Evolutionary conservation across 2,113 vertebrate species (phyloP).

Genomic region (Microcebus tavaratra): DNA sequence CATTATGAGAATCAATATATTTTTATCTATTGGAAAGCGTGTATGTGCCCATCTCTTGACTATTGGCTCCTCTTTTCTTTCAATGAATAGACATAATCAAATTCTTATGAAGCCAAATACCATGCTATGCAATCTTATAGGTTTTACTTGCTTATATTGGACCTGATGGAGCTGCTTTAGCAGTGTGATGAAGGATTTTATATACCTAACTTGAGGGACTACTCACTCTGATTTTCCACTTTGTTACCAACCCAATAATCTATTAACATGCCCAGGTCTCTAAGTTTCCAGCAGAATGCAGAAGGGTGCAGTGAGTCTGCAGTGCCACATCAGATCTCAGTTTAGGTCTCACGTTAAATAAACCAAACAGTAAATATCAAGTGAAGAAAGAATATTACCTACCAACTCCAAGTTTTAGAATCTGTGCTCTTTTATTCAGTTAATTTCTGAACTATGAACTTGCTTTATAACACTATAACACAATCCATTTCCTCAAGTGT

Average conservation of each 20-base stretch:
- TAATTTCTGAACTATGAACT: not conserved
- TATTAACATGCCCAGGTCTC: not conserved
- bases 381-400: not conserved
- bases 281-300: not conserved
- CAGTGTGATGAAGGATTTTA: not conserved
- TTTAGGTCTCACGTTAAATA: slow-evolving; percentile 28
- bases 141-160: not conserved
- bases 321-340: not conserved
- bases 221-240: not conserved
- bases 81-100: not conserved
- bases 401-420: not conserved
- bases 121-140: not conserved
- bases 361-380: not conserved
- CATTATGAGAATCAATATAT: not conserved
- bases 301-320: not conserved
- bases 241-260: not conserved
- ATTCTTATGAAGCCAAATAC: not conserved
- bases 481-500: not conserved
- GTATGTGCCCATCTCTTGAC: not conserved
- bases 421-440: not conserved
- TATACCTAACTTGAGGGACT: not conserved
- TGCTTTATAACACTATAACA: not conserved
- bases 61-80: not conserved
- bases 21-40: not conserved
- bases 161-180: not conserved